Conservation (phyloP, 2,113 vertebrate species). For the Numenius arquata region DNA sequence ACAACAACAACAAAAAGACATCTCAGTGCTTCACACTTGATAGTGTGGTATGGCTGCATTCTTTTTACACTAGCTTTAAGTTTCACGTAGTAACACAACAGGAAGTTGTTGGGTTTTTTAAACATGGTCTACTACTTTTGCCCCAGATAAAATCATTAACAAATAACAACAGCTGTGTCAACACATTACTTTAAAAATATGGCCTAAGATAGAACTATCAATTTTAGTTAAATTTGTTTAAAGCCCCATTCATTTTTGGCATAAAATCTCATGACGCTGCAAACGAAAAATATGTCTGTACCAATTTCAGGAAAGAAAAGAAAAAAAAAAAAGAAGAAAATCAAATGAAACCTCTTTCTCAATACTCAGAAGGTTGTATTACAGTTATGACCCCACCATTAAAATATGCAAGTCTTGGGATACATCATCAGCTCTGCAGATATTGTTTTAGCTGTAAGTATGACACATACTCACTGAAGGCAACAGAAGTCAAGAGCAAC, state of each 20-base stretch:
- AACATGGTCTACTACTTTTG: not conserved
- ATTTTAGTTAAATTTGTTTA: not conserved
- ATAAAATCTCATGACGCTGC: not conserved
- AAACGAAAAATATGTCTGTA: not conserved
- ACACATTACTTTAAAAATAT: not conserved
- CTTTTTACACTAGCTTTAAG: not conserved
- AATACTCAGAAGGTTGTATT: not conserved
- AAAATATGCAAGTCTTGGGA: not conserved
- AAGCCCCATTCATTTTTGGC: not conserved
- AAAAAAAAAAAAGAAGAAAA: not conserved
- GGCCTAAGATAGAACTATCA: not conserved
- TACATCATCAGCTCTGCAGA: not conserved
- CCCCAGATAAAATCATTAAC: not conserved
- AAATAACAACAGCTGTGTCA: not conserved
- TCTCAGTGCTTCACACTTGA: not conserved
- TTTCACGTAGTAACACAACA: not conserved
- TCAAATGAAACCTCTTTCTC: not conserved
- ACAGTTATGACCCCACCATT: not conserved
- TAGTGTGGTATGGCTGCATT: not conserved
- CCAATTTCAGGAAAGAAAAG: not conserved
- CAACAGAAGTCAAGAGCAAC: not conserved
- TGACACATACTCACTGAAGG: not conserved
- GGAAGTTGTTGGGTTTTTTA: not conserved
- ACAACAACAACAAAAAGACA: not conserved
- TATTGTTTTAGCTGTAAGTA: not conserved